phyloP scores from a whole-genome alignment of 2,113 vertebrate species.

The Vulpes vulpes region DNA sequence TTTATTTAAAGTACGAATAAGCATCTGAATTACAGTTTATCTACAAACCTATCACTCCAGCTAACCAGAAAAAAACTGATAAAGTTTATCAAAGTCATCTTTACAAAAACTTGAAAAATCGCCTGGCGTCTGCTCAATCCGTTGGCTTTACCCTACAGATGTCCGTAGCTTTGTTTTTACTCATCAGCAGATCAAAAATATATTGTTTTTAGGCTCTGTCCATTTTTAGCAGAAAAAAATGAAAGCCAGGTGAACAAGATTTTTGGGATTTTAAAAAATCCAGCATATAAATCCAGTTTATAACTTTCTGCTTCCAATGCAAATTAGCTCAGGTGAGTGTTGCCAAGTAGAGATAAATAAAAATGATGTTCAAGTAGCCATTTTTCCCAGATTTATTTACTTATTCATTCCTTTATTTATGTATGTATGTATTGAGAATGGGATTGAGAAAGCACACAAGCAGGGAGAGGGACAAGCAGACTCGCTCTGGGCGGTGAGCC shows the following conservation, averaged over 20 bases:
- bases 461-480: background rate
- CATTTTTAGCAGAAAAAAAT: slow-evolving; percentile 28
- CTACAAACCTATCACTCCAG: slow-evolving; percentile 41
- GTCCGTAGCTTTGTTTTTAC: slow-evolving; percentile 10
- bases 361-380: slow-evolving; percentile 15
- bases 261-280: slow-evolving; percentile 48
- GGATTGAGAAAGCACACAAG: background rate
- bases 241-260: background rate
- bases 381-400: background rate
- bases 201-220: background rate
- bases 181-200: background rate
- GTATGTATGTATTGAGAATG: background rate
- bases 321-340: slow-evolving; percentile 41
- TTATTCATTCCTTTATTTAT: background rate
- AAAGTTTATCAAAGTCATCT: slow-evolving; percentile 47
- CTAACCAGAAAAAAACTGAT: background rate
- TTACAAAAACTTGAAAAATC: slow-evolving; percentile 48
- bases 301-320: background rate
- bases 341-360: slow-evolving; percentile 47
- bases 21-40: slow-evolving; percentile 44
- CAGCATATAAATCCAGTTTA: background rate
- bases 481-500: background rate
- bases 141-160: background rate
- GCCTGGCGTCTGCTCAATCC: background rate
- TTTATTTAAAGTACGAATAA: slow-evolving; percentile 3